Percentiles rank a stretch among this genome's conserved stretches.
phyloP scores from a whole-genome alignment of 2,113 vertebrate species.

The Tychaedon coryphoeus region DNA sequence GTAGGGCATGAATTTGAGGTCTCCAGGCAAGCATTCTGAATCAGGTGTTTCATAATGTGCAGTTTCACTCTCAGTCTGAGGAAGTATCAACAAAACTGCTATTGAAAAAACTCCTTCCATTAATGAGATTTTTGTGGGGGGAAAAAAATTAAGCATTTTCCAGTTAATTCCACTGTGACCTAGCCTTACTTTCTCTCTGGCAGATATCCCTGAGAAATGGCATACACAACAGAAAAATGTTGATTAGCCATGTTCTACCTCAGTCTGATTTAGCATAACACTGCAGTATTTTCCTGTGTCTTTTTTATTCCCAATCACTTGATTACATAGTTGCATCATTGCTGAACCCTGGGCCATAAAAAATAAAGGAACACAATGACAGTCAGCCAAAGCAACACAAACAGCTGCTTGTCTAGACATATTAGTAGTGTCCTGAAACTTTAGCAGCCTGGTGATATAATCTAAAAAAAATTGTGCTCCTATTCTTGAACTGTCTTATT shows the following conservation, averaged over 20 bases:
- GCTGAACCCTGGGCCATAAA: constrained; percentile 23
- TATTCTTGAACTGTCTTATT: neutral
- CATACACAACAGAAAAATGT: neutral
- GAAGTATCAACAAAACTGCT: neutral
- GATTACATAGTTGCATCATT: constrained; percentile 37
- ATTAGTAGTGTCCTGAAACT: constrained; percentile 36
- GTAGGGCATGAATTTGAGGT: neutral
- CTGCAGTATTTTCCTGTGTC: neutral
- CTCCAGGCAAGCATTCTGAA: neutral
- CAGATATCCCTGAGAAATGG: neutral
- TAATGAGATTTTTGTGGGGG: neutral
- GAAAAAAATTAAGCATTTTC: neutral
- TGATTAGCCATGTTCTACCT: neutral
- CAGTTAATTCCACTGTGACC: neutral
- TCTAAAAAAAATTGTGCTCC: neutral
- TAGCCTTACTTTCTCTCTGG: neutral
- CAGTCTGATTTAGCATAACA: constrained; percentile 8
- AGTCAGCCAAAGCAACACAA: constrained; percentile 37
- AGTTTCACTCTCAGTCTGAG: neutral
- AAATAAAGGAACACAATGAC: constrained; percentile 2
- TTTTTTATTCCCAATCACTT: constrained; percentile 39
- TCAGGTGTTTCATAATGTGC: neutral
- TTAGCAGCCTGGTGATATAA: neutral
- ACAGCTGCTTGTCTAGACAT: constrained; percentile 48
- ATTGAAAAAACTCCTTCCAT: neutral